phyloP scores from a whole-genome alignment of 2,797 vertebrate genomes.

The Lagodon rhomboides region DNA sequence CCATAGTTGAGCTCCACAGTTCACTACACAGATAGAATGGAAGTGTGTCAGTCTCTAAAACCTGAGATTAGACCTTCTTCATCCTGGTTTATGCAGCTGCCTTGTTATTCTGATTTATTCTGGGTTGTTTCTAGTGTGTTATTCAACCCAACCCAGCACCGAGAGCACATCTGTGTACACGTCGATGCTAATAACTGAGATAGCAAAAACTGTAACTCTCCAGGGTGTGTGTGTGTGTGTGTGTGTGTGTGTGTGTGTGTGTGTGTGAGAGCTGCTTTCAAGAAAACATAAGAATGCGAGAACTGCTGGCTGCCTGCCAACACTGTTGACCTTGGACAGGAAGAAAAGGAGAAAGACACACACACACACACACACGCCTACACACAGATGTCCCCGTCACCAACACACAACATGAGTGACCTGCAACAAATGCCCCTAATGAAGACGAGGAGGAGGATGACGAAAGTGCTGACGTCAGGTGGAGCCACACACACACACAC shows the following conservation, averaged over 20 bases:
- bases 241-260: background rate
- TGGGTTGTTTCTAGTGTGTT: background rate
- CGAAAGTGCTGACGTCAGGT: conserved; percentile 57
- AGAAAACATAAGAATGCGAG: conserved; percentile 46
- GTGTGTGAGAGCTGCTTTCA: background rate
- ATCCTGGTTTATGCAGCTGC: accelerated
- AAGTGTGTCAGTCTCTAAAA: no score
- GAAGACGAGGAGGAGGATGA: conserved; percentile 53
- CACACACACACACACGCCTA: conserved; percentile 6
- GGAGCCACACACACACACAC: conserved; percentile 3
- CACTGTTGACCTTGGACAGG: conserved; percentile 60
- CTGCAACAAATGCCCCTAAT: conserved; percentile 58
- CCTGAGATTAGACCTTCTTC: no score
- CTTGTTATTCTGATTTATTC: background rate
- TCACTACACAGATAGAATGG: no score
- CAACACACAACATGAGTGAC: conserved; percentile 55
- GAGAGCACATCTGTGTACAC: background rate
- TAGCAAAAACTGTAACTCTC: background rate
- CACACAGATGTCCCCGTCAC: conserved; percentile 44
- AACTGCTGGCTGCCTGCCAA: conserved; percentile 46
- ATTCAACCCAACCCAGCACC: background rate
- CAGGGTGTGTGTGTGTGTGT: conserved; percentile 7
- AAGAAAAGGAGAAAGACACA: conserved; percentile 24
- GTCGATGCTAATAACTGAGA: conserved; percentile 13
- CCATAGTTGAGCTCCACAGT: no score